phyloP scores from a whole-genome alignment of 2,888 invertebrate genomes.

The Drosophila meridionalis region DNA sequence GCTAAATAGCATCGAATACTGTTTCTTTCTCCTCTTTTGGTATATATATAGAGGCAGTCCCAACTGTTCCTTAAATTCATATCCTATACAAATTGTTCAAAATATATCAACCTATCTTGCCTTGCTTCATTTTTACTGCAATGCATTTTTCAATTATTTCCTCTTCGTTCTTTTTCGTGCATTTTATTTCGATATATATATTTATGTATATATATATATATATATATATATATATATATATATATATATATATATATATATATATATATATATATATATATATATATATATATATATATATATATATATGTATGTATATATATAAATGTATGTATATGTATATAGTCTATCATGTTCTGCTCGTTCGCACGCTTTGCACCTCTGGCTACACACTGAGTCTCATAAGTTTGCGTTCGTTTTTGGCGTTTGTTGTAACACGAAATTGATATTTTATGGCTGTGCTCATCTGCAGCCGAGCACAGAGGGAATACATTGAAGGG shows the following conservation, averaged over 20 bases:
- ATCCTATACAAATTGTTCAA: conserved; percentile 48
- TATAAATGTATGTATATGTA: neutral
- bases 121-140: conserved; percentile 70
- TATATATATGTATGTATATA: neutral
- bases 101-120: conserved; percentile 40
- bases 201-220: conserved; percentile 19
- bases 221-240: neutral
- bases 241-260: conserved; percentile 19
- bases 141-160: conserved; percentile 71
- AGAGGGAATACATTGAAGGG: conserved; percentile 1
- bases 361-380: conserved; percentile 30
- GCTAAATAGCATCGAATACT: conserved; percentile 5
- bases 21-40: neutral
- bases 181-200: conserved; percentile 56
- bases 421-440: conserved; percentile 77
- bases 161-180: conserved; percentile 29
- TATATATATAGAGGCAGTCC: conserved; percentile 31
- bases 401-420: conserved; percentile 76
- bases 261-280: neutral
- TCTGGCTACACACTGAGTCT: conserved; percentile 39
- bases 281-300: conserved; percentile 19
- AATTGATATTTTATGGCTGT: conserved; percentile 80
- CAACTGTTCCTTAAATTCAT: conserved; percentile 25
- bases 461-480: conserved; percentile 66
- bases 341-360: conserved; percentile 41